Conservation (phyloP, 2,888 invertebrate species). For the Coleophora flavipennella region DNA sequence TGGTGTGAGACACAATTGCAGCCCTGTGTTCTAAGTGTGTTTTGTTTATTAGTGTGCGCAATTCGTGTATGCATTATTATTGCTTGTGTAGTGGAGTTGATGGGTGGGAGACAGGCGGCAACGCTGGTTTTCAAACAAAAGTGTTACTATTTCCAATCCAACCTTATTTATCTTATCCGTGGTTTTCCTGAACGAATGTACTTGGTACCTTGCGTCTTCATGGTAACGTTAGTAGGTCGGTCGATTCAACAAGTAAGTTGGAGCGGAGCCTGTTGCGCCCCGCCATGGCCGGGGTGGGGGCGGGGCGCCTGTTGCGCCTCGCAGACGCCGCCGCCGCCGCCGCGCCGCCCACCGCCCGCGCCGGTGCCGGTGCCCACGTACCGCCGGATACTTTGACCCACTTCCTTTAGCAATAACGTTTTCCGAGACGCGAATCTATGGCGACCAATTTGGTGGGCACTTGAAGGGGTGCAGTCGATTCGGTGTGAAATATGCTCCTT, state of each 20-base stretch:
- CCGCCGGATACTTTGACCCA: constrained; percentile 52
- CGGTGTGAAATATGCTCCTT: not conserved
- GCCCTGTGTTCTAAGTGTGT: no score
- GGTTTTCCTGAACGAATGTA: constrained; percentile 12
- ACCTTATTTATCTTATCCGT: no score
- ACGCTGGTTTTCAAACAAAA: no score
- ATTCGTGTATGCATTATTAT: no score
- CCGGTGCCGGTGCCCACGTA: constrained; percentile 42
- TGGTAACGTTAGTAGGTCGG: constrained; percentile 67
- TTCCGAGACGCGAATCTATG: not conserved
- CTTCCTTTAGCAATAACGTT: constrained; percentile 21
- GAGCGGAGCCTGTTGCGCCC: constrained; percentile 61
- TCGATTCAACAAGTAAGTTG: constrained; percentile 71
- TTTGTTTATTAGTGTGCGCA: no score
- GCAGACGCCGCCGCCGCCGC: constrained; percentile 57
- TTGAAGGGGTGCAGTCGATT: not conserved
- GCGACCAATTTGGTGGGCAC: not conserved
- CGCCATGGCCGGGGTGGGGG: constrained; percentile 34
- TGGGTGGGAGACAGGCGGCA: no score
- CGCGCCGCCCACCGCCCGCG: constrained; percentile 21
- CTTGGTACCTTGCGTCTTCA: constrained; percentile 44
- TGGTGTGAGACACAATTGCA: no score
- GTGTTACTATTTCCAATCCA: no score
- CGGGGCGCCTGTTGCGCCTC: constrained; percentile 66
- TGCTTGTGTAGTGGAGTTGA: no score